A percentile compares a stretch with the other conserved stretches of the same genome.
phyloP scores from a whole-genome alignment of 2,113 vertebrate genomes.

The Mellivora capensis region DNA sequence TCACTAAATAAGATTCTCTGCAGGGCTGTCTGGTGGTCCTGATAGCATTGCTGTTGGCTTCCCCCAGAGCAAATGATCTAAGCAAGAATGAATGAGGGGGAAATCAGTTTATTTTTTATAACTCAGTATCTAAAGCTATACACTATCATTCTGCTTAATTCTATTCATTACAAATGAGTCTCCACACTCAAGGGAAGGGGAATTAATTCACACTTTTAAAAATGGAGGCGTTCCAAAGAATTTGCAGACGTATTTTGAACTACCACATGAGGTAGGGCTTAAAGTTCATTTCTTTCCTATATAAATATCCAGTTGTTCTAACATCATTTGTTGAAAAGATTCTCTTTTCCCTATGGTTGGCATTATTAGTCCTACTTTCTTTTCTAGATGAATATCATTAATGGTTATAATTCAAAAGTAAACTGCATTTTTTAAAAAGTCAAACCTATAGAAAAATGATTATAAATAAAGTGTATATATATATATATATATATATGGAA shows the following conservation, averaged over 20 bases:
- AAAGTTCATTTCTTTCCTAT: background rate
- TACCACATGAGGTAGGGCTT: background rate
- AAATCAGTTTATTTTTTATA: background rate
- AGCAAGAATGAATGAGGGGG: background rate
- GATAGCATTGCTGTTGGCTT: background rate
- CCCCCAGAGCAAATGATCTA: background rate
- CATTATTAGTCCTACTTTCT: background rate
- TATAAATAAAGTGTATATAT: background rate
- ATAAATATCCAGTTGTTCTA: background rate
- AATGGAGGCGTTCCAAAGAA: background rate
- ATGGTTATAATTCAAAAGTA: background rate
- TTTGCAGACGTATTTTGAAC: background rate
- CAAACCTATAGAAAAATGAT: background rate
- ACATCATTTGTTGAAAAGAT: background rate
- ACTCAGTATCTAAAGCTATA: background rate
- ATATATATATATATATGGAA: background rate
- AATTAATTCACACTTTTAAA: background rate
- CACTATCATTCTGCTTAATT: background rate
- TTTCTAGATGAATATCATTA: conserved; percentile 5
- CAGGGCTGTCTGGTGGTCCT: background rate
- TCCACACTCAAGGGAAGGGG: background rate
- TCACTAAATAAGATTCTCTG: background rate
- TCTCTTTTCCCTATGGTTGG: background rate
- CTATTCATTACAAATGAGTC: background rate
- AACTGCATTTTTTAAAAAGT: background rate